These are phyloP conservation scores for Peromyscus leucopus DNA, from an alignment of 2,113 vertebrate species.

Conservation along the genomic window DNA sequence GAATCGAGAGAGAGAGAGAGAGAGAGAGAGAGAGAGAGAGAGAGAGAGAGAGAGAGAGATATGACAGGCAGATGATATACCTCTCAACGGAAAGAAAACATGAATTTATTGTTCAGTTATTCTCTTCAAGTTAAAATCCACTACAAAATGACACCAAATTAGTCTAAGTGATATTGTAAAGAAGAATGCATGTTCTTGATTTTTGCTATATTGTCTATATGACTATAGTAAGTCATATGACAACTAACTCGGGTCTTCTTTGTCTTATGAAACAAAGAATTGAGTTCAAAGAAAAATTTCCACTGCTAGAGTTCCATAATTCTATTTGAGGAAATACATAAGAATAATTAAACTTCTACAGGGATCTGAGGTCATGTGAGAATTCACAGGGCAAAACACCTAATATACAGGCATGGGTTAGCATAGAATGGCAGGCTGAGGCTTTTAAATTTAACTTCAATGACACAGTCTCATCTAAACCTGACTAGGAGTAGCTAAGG, in stretches of 20 bases:
- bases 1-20: neutral
- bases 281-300: neutral
- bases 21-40: no score
- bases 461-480: neutral
- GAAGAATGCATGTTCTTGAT: neutral
- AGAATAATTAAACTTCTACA: neutral
- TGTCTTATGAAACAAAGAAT: neutral
- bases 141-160: neutral
- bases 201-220: no score
- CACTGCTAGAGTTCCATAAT: neutral
- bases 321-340: neutral
- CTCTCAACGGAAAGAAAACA: neutral
- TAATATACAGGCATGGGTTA: neutral
- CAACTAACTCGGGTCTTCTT: neutral
- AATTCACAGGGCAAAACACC: neutral
- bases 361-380: neutral
- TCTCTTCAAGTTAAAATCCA: neutral
- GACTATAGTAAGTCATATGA: neutral
- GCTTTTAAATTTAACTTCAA: neutral
- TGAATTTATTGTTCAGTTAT: conserved; percentile 33
- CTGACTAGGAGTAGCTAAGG: neutral
- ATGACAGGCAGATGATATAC: neutral
- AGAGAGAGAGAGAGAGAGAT: neutral
- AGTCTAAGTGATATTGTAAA: neutral
- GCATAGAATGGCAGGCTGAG: neutral